Conservation (phyloP, 2,888 invertebrate species). For the Drosophila anomalata region DNA sequence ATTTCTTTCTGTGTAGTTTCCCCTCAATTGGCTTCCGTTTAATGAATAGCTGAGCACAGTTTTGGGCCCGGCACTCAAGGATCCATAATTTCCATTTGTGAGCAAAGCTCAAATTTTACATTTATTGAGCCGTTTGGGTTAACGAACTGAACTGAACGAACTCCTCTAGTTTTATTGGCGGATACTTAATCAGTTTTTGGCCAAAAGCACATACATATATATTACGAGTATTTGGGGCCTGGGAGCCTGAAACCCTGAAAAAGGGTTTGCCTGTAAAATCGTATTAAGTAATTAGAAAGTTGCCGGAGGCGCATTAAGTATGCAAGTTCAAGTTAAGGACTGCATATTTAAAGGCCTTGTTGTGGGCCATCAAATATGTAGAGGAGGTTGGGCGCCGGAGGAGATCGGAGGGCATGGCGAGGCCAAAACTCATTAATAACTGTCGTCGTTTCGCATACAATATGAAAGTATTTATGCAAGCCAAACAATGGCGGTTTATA, state of each 20-base stretch:
- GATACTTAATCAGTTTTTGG: slow-evolving; percentile 28
- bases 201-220: not conserved
- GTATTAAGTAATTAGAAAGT: slow-evolving; percentile 76
- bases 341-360: slow-evolving; percentile 62
- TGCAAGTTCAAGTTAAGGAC: slow-evolving; percentile 64
- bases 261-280: slow-evolving; percentile 54
- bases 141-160: slow-evolving; percentile 22
- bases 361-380: slow-evolving; percentile 74
- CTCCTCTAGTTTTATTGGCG: slow-evolving; percentile 32
- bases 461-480: slow-evolving; percentile 49
- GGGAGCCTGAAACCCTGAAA: slow-evolving; percentile 12
- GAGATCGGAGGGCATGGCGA: slow-evolving; percentile 1
- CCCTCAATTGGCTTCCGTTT: slow-evolving; percentile 25
- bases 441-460: slow-evolving; percentile 50
- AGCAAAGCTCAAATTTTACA: slow-evolving; percentile 31
- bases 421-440: slow-evolving; percentile 66
- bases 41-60: slow-evolving; percentile 21
- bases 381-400: slow-evolving; percentile 3
- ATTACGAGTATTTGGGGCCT: too few relatives aligned
- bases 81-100: slow-evolving; percentile 27
- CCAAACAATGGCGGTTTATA: slow-evolving; percentile 48
- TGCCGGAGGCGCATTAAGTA: slow-evolving; percentile 59
- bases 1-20: slow-evolving; percentile 10
- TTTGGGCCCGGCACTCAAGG: slow-evolving; percentile 24
- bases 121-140: slow-evolving; percentile 39